These are phyloP conservation scores for Cercopithecus mona DNA, from an alignment of 2,113 vertebrate genomes.

Conservation along the genomic window DNA sequence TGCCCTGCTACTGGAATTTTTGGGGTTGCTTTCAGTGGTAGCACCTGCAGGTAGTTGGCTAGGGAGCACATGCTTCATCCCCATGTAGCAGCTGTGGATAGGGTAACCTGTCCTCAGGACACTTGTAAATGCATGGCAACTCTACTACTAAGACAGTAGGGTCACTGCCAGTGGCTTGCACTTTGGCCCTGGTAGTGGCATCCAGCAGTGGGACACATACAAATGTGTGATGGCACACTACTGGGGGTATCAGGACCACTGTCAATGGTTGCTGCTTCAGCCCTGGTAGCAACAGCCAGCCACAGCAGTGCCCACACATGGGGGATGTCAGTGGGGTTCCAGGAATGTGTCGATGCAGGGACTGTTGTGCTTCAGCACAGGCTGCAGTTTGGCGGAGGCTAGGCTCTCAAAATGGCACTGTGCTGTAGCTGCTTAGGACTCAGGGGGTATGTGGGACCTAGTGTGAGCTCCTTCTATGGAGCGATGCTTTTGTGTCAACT, in stretches of 20 bases:
- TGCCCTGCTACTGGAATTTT: no score
- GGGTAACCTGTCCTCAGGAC: neutral
- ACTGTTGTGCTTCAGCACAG: neutral
- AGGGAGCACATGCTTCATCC: no score
- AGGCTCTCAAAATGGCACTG: neutral
- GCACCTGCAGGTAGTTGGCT: no score
- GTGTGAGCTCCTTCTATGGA: neutral
- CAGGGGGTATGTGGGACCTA: neutral
- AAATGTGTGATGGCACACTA: neutral
- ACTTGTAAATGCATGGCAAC: neutral
- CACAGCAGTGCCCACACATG: neutral
- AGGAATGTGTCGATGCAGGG: neutral
- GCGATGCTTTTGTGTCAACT: neutral
- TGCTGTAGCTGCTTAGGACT: neutral
- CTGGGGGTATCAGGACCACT: neutral
- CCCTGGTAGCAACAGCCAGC: neutral
- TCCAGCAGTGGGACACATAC: neutral
- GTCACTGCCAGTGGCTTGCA: neutral
- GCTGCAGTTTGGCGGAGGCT: neutral
- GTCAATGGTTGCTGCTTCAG: neutral
- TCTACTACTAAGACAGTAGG: neutral
- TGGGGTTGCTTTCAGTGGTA: no score
- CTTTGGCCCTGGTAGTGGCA: neutral
- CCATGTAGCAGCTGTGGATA: no score
- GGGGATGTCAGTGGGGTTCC: neutral